A percentile compares a stretch with the other conserved stretches of the same genome.
Conservation (phyloP, 2,797 vertebrate species). For the Tinamus major region DNA sequence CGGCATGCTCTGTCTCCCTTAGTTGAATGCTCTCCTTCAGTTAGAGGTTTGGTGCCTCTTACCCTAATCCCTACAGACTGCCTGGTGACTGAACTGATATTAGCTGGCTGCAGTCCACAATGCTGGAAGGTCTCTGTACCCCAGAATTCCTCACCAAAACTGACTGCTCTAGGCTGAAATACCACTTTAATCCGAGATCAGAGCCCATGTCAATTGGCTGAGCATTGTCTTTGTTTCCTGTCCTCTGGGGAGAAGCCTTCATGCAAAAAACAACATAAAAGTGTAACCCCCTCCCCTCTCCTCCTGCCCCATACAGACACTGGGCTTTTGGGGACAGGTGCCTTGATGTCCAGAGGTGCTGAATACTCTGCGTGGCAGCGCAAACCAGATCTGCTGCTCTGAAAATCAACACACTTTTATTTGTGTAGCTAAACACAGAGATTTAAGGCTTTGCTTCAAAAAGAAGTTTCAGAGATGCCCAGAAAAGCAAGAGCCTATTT, state of each 20-base stretch:
- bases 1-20: neutral
- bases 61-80: neutral
- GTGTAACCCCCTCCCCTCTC: neutral
- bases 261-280: neutral
- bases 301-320: rapidly evolving
- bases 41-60: neutral
- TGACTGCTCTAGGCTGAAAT: neutral
- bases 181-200: neutral
- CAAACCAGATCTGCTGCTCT: neutral
- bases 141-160: neutral
- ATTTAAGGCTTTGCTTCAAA: neutral
- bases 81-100: neutral
- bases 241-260: rapidly evolving
- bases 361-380: neutral
- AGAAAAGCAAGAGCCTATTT: neutral
- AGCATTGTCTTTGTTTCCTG: neutral
- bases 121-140: neutral
- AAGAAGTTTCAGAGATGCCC: neutral
- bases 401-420: neutral
- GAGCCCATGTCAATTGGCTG: neutral
- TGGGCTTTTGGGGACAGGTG: neutral
- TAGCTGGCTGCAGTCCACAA: neutral
- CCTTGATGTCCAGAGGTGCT: neutral
- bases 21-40: neutral
- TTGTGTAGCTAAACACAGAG: neutral